A percentile compares a stretch with the other conserved stretches of the same genome.
Evolutionary conservation across 2,888 invertebrate genomes (phyloP).

Genomic region (Ennomos fuscantarius): DNA sequence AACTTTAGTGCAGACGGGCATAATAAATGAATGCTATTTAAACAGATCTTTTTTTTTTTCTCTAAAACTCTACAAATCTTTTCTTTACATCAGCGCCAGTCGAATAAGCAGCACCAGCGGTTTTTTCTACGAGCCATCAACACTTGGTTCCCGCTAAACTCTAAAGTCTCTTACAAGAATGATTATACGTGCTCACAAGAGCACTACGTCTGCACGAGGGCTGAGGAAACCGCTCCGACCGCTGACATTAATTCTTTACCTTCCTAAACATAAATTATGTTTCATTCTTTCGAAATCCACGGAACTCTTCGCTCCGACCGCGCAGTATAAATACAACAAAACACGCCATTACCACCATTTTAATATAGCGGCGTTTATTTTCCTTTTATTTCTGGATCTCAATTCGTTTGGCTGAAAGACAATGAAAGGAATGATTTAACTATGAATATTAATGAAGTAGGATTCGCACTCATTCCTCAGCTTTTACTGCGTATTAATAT

Average conservation of each 20-base stretch:
- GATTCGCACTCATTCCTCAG: constrained; percentile 68
- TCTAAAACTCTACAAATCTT: constrained; percentile 1
- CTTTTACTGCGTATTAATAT: constrained; percentile 73
- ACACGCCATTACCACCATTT: constrained; percentile 55
- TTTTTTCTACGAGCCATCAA: constrained; percentile 20
- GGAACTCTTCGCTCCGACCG: constrained; percentile 26
- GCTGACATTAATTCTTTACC: constrained; percentile 39
- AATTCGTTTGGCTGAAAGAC: constrained; percentile 71
- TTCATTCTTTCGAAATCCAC: constrained; percentile 35
- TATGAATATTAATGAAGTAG: constrained; percentile 79
- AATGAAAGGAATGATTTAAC: constrained; percentile 75
- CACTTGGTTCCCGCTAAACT: constrained; percentile 34
- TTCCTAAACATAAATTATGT: constrained; percentile 41
- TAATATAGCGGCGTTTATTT: constrained; percentile 61
- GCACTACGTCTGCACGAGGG: not conserved
- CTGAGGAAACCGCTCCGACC: constrained; percentile 28
- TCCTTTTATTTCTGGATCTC: constrained; percentile 58
- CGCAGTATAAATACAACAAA: constrained; percentile 45
- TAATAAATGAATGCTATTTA: too few species aligned
- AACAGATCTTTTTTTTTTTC: not conserved
- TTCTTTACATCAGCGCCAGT: constrained; percentile 6
- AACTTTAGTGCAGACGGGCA: too few species aligned
- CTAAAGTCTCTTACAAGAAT: constrained; percentile 43
- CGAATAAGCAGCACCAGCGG: constrained; percentile 15
- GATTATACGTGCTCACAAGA: constrained; percentile 32